A percentile compares a stretch with the other conserved stretches of the same genome.
Conservation (phyloP, 1,140 invertebrate genomes). For the Callitettix versicolor region DNA sequence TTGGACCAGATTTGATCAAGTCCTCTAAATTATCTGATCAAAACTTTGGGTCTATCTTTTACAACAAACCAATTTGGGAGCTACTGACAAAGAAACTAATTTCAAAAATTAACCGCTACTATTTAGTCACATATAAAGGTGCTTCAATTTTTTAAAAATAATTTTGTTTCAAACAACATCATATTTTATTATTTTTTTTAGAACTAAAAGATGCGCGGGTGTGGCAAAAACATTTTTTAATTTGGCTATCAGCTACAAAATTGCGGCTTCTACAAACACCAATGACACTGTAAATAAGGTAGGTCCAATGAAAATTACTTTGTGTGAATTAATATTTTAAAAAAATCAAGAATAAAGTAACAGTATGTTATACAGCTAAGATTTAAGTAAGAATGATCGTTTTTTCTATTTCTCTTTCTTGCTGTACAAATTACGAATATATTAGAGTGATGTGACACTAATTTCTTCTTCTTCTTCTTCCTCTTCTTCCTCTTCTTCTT, state of each 20-base stretch:
- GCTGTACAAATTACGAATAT: not conserved
- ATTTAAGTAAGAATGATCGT: not conserved
- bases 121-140: too few relatives aligned
- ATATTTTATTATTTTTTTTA: constrained; percentile 9
- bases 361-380: not conserved
- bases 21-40: too few relatives aligned
- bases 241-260: constrained; percentile 22
- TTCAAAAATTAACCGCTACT: too few relatives aligned
- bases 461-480: too few relatives aligned
- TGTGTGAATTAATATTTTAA: not conserved
- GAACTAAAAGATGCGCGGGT: constrained; percentile 17
- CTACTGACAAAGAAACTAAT: too few relatives aligned
- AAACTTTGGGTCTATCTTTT: too few relatives aligned
- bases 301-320: not conserved
- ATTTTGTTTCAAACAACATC: too few relatives aligned
- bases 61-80: too few relatives aligned
- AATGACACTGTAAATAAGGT: constrained; percentile 21
- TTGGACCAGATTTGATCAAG: too few relatives aligned
- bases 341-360: not conserved
- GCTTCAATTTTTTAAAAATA: too few relatives aligned
- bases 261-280: constrained; percentile 15
- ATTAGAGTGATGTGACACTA: not conserved
- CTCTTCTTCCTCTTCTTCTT: too few relatives aligned
- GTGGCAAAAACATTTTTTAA: constrained; percentile 23
- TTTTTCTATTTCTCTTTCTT: not conserved